Evolutionary conservation across 2,113 vertebrate species (phyloP).

Genomic region (Cygnus atratus): DNA sequence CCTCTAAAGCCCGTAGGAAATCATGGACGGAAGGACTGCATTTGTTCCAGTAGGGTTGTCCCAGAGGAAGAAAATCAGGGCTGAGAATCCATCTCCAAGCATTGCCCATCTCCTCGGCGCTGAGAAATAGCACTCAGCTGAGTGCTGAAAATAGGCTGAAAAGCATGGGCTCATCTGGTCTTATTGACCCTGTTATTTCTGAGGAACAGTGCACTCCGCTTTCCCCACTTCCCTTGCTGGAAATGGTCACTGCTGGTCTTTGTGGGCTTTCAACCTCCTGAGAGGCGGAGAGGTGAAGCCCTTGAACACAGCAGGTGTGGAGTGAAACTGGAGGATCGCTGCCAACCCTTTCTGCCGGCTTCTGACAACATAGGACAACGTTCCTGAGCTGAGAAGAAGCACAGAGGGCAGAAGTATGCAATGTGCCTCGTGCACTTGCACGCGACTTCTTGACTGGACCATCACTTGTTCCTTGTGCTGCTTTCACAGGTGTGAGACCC

Average conservation of each 20-base stretch:
- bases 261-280: not conserved
- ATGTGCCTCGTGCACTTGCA: too few species aligned
- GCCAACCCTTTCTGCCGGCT: not conserved
- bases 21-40: not conserved
- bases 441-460: too few species aligned
- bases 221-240: not conserved
- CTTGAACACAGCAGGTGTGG: not conserved
- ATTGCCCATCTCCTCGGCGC: not conserved
- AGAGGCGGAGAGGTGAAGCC: not conserved
- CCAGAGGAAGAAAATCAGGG: not conserved
- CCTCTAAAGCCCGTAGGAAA: not conserved
- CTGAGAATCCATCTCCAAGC: not conserved
- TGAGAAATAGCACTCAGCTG: not conserved
- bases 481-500: too few species aligned
- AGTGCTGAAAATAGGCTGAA: not conserved
- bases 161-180: not conserved
- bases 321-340: not conserved
- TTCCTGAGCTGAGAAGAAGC: not conserved
- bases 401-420: not conserved
- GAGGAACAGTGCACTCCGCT: not conserved
- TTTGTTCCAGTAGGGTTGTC: not conserved
- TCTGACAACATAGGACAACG: accelerated
- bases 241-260: not conserved
- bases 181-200: not conserved
- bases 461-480: too few species aligned